Conservation (phyloP, 2,888 invertebrate genomes). For the Eupsilia transversa region DNA sequence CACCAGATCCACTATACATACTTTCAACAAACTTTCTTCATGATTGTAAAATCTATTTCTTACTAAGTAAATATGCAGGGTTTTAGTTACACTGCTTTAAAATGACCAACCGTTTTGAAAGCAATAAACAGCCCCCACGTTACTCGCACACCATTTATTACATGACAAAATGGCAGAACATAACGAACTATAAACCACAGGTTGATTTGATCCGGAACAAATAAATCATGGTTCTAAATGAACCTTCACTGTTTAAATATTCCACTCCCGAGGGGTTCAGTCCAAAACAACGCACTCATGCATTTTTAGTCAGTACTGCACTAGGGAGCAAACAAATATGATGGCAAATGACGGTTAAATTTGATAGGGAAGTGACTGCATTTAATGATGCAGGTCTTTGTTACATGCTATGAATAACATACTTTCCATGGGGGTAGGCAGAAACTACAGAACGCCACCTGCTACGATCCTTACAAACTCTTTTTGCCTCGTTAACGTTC, state of each 20-base stretch:
- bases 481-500: too few relatives aligned
- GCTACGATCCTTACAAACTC: too few relatives aligned
- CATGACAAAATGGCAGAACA: constrained; percentile 29
- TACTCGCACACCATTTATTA: constrained; percentile 16
- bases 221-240: constrained; percentile 63
- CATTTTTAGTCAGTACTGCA: constrained; percentile 62
- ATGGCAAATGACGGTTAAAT: constrained; percentile 37
- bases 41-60: background rate
- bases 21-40: background rate
- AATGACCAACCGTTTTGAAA: background rate
- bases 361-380: constrained; percentile 42
- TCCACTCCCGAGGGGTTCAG: constrained; percentile 47
- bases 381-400: constrained; percentile 28
- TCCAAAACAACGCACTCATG: constrained; percentile 66
- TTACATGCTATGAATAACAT: background rate
- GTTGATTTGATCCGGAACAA: constrained; percentile 59
- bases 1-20: background rate
- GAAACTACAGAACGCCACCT: too few relatives aligned
- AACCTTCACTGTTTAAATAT: constrained; percentile 65
- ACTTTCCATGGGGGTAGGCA: too few relatives aligned
- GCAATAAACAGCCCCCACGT: constrained; percentile 27
- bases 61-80: background rate
- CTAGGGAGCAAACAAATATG: constrained; percentile 44
- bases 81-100: background rate
- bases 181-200: constrained; percentile 47